Evolutionary conservation across 2,888 invertebrate species (phyloP).

Genomic region (Blera fallax): DNA sequence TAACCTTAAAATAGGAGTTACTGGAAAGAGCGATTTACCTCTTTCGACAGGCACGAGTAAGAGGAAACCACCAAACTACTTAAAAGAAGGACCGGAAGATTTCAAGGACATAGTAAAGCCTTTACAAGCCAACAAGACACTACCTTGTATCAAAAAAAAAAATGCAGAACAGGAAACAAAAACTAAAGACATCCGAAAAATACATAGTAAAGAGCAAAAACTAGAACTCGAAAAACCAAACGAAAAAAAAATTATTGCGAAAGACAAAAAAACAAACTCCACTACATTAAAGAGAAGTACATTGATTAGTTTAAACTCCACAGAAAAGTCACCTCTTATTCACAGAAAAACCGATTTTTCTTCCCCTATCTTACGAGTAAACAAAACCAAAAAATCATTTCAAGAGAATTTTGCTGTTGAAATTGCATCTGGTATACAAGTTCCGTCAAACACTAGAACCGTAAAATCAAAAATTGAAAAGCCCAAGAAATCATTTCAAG

Average conservation of each 20-base stretch:
- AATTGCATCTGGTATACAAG: background rate
- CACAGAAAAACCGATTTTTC: background rate
- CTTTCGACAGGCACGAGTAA: background rate
- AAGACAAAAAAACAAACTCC: background rate
- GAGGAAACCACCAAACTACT: background rate
- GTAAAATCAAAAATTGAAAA: background rate
- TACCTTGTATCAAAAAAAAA: background rate
- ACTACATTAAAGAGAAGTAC: background rate
- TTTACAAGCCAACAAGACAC: background rate
- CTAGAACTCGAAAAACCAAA: background rate
- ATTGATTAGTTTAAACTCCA: too few relatives aligned
- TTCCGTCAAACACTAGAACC: background rate
- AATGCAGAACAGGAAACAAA: background rate
- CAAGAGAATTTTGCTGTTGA: background rate
- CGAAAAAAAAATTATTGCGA: background rate
- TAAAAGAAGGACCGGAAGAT: background rate
- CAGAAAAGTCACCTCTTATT: background rate
- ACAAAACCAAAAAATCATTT: conserved; percentile 13
- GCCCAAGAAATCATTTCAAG: background rate
- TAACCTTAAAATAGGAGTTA: conserved; percentile 83
- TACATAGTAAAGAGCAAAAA: background rate
- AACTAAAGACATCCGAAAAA: background rate
- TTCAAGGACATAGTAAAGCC: background rate
- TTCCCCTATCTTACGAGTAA: too few relatives aligned
- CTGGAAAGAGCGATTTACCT: background rate